Conservation (phyloP, 2,888 invertebrate species). For the Cantharis flavilabris region DNA sequence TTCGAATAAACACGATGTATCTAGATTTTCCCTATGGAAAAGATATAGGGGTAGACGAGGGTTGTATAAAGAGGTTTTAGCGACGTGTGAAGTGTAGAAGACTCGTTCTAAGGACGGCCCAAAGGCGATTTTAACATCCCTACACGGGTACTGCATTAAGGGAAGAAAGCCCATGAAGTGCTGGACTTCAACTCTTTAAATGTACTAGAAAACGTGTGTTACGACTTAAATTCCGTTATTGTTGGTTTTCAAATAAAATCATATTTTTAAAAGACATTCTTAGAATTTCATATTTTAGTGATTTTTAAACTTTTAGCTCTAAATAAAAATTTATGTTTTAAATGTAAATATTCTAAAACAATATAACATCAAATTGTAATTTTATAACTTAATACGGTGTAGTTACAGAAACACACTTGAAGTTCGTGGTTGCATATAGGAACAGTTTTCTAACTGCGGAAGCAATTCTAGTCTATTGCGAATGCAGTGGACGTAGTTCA, state of each 20-base stretch:
- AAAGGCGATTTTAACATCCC: constrained; percentile 56
- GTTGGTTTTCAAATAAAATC: not conserved
- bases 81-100: constrained; percentile 44
- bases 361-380: not conserved
- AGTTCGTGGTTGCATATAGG: not conserved
- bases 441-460: not conserved
- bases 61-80: constrained; percentile 44
- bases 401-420: not conserved
- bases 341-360: not conserved
- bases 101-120: constrained; percentile 49
- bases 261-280: not conserved
- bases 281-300: not conserved
- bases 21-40: constrained; percentile 25
- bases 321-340: not conserved
- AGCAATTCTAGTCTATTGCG: not conserved
- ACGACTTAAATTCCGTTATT: constrained; percentile 25
- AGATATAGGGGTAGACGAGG: constrained; percentile 25
- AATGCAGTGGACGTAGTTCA: not conserved
- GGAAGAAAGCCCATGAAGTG: constrained; percentile 46
- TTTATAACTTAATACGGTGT: not conserved
- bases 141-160: constrained; percentile 57
- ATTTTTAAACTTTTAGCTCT: not conserved
- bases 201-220: constrained; percentile 29
- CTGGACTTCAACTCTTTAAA: constrained; percentile 31
- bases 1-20: constrained; percentile 25